A percentile compares a stretch with the other conserved stretches of the same genome.
These are phyloP conservation scores for Ornithoptera alexandrae DNA, from an alignment of 2,888 invertebrate species.

Conservation along the genomic window DNA sequence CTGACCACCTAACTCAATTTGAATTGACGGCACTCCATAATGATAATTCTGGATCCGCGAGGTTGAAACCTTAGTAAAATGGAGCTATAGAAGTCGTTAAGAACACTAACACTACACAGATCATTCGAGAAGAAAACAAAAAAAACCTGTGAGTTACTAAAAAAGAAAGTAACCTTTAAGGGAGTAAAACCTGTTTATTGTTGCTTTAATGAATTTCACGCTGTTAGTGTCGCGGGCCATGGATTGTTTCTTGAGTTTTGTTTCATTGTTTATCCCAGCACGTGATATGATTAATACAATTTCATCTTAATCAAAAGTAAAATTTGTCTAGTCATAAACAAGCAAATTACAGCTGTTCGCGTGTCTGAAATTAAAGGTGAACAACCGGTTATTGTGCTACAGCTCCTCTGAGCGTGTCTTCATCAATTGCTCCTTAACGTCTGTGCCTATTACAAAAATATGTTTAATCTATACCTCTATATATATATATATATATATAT, in stretches of 20 bases:
- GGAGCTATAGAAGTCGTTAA: no score
- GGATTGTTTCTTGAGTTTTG: neutral
- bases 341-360: neutral
- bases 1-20: no score
- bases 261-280: neutral
- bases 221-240: no score
- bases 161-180: no score
- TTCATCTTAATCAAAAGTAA: neutral
- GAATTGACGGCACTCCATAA: no score
- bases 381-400: neutral
- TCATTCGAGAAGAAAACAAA: no score
- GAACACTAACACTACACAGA: no score
- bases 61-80: no score
- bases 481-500: neutral
- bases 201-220: no score
- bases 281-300: neutral
- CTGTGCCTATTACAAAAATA: neutral
- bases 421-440: neutral
- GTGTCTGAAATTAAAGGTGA: neutral
- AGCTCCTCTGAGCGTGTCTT: neutral
- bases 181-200: no score
- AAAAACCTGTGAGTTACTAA: no score
- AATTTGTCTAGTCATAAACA: neutral
- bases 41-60: no score
- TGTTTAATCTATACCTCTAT: neutral